phyloP scores from a whole-genome alignment of 2,113 vertebrate genomes.

The Ranitomeya imitator region DNA sequence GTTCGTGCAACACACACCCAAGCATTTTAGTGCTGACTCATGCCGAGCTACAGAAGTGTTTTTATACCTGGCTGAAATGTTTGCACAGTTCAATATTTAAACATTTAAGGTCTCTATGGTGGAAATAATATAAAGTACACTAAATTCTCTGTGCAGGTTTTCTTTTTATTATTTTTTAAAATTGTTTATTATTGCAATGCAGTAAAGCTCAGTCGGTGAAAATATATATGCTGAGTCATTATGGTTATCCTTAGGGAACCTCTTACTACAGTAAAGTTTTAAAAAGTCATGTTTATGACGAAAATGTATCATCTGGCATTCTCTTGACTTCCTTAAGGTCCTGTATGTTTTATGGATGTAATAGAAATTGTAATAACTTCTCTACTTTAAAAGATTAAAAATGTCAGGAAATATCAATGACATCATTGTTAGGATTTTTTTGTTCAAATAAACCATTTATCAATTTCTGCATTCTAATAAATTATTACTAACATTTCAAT shows the following conservation, averaged over 20 bases:
- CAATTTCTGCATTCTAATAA: neutral
- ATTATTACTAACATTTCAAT: neutral
- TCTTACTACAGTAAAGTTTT: constrained; percentile 9
- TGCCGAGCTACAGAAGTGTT: too few relatives aligned
- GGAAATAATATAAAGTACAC: neutral
- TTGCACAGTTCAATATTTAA: too few relatives aligned
- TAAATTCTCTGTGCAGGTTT: neutral
- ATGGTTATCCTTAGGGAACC: neutral
- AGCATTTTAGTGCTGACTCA: too few relatives aligned
- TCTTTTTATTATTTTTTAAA: neutral
- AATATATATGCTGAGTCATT: constrained; percentile 16
- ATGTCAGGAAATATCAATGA: neutral
- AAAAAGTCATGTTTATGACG: neutral
- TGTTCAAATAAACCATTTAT: neutral
- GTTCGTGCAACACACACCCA: too few relatives aligned
- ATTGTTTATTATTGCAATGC: neutral
- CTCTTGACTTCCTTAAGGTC: neutral
- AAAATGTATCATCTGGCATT: constrained; percentile 8
- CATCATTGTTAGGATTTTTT: constrained; percentile 7
- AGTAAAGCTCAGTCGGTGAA: neutral
- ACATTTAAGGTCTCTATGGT: too few relatives aligned
- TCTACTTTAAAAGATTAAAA: neutral
- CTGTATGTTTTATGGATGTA: neutral
- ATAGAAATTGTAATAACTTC: neutral
- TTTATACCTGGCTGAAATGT: too few relatives aligned